These are phyloP conservation scores for Celastrina argiolus DNA, from an alignment of 2,888 invertebrate genomes.

Conservation along the genomic window DNA sequence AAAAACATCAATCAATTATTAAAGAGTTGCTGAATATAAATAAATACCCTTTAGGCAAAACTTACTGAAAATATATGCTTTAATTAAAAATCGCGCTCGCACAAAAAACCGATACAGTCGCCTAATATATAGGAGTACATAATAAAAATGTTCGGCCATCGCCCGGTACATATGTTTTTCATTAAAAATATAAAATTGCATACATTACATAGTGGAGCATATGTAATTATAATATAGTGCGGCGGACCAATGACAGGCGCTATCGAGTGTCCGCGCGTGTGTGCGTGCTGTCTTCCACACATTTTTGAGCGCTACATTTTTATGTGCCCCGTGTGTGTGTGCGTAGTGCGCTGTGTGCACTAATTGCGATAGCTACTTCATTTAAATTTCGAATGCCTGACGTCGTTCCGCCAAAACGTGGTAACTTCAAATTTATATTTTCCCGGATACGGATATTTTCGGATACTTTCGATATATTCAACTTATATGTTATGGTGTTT, in stretches of 20 bases:
- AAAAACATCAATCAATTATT: neutral
- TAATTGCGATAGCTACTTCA: conserved; percentile 78
- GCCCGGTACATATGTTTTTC: conserved; percentile 19
- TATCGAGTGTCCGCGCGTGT: conserved; percentile 65
- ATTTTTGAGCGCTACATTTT: conserved; percentile 73
- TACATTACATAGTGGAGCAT: conserved; percentile 22
- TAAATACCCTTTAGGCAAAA: conserved; percentile 4
- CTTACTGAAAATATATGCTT: conserved; percentile 7
- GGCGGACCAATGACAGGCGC: conserved; percentile 65
- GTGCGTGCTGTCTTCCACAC: conserved; percentile 68
- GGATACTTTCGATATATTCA: neutral
- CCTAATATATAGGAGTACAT: conserved; percentile 15
- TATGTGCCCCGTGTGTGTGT: conserved; percentile 53
- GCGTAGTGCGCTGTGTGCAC: conserved; percentile 55
- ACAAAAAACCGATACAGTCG: neutral
- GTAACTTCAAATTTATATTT: conserved; percentile 47
- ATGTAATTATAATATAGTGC: conserved; percentile 41
- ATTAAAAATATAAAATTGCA: conserved; percentile 27
- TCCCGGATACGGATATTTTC: neutral
- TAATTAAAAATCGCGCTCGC: conserved; percentile 8
- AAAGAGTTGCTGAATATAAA: conserved; percentile 7
- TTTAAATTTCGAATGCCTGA: conserved; percentile 76
- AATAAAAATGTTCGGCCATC: conserved; percentile 21
- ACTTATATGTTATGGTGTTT: neutral
- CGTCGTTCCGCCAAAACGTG: conserved; percentile 43